phyloP scores from a whole-genome alignment of 2,113 vertebrate species.

The Scomber japonicus region DNA sequence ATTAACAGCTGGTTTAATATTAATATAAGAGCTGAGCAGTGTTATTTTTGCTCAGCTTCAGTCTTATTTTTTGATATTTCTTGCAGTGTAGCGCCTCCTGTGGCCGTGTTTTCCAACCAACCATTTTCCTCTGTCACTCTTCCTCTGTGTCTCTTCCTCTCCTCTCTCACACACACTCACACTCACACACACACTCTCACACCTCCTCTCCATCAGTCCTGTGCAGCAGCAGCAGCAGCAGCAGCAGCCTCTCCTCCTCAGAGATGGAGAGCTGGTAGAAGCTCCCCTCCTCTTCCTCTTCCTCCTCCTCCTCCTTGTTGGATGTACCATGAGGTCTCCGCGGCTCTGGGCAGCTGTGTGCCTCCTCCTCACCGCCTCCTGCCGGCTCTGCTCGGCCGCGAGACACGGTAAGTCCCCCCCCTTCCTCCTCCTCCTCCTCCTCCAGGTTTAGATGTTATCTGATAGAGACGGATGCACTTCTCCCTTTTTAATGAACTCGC shows the following conservation, averaged over 20 bases:
- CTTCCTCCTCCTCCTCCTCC: too few relatives aligned
- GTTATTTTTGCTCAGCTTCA: too few relatives aligned
- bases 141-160: background rate
- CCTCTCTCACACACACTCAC: background rate
- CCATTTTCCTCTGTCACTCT: background rate
- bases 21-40: too few relatives aligned
- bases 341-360: conserved; percentile 77
- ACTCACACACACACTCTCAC: background rate
- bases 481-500: background rate
- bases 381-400: conserved; percentile 74
- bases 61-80: background rate
- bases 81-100: conserved; percentile 31
- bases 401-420: conserved; percentile 80
- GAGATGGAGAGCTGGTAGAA: conserved; percentile 70
- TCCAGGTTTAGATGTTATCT: background rate
- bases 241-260: conserved; percentile 42
- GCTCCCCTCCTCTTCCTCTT: background rate
- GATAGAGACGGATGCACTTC: conserved; percentile 19
- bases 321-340: conserved; percentile 78
- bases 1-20: too few relatives aligned
- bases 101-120: conserved; percentile 1
- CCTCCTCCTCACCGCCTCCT: conserved; percentile 81
- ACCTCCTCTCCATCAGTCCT: conserved; percentile 29
- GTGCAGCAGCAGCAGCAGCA: conserved; percentile 35
- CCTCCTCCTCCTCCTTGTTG: conserved; percentile 36